A percentile compares a stretch with the other conserved stretches of the same genome.
phyloP scores from a whole-genome alignment of 1,140 invertebrate species.

The Spodoptera litura region DNA sequence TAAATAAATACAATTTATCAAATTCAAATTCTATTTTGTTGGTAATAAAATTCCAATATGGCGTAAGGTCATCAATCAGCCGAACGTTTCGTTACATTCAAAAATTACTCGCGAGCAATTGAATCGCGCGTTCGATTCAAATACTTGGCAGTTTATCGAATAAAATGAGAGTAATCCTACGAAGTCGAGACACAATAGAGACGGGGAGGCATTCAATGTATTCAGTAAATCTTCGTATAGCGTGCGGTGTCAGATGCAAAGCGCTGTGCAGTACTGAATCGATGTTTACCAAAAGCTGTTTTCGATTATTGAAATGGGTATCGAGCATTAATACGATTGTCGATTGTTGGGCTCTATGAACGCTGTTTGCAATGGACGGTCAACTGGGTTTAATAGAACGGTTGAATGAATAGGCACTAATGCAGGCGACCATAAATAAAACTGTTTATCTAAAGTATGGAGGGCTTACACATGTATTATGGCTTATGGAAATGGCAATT shows the following conservation, averaged over 20 bases:
- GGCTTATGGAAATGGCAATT: neutral
- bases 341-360: conserved; percentile 32
- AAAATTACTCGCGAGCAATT: conserved; percentile 43
- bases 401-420: neutral
- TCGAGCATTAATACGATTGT: conserved; percentile 37
- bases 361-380: conserved; percentile 27
- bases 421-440: neutral
- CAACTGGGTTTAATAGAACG: conserved; percentile 18
- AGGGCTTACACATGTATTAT: no score
- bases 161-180: conserved; percentile 54
- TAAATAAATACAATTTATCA: conserved; percentile 7
- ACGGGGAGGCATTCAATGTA: conserved; percentile 44
- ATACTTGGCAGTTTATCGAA: conserved; percentile 45
- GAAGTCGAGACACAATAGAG: conserved; percentile 52
- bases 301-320: conserved; percentile 46
- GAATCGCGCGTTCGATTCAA: conserved; percentile 31
- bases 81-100: conserved; percentile 42
- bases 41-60: conserved; percentile 36
- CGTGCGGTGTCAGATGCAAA: conserved; percentile 52
- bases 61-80: conserved; percentile 33
- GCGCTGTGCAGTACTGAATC: conserved; percentile 34
- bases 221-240: conserved; percentile 56
- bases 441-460: neutral
- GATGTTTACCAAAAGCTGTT: conserved; percentile 38
- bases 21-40: conserved; percentile 31